Base-by-base conservation (phyloP, 1,140 invertebrate genomes). In the Zaprionus ornatus region DNA sequence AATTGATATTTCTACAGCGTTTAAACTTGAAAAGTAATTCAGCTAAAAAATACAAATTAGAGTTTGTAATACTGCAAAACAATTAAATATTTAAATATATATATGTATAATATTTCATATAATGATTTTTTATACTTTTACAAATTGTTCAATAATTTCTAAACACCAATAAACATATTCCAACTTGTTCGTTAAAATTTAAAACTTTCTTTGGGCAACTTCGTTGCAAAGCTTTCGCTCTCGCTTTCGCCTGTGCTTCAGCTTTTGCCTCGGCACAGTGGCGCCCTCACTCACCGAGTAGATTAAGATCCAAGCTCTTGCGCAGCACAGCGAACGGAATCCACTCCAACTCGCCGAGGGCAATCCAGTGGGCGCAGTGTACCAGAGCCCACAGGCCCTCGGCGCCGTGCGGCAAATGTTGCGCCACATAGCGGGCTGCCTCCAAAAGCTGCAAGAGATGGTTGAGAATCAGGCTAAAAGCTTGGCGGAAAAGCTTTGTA, bases 311-410 rank as follows among this genome's bases (percentile, higher is more conserved):
- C 88, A 95, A 94, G 29, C 96, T 95, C 85, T 95, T 94, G 81
- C 95, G 95, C 79, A 96, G 95, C 62, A 96, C 95, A 3, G 94
- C 94, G 75, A 95, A 95, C 45, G 97, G 96, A 64, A 97, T 95
- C 96, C 96, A 97, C 93, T 98, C 98, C 65, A 98, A 95, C 93
- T 98, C 97, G 1, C 97, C 97, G 57, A 97, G 95, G 19, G 96
- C 96, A 79, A 97, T 96, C 95, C 97, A 97, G 25, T 97, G 96
- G 60, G 97, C 97, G 81, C 97, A 97, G 93, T 98, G 98, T 7
- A 99, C 95, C 40, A 99, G 93, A 13, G 96, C 97, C 97, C 97
- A 98, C 37, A 99, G 94, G 76, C 96, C 96, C 78, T 95, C 94
- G 42, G 96, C 95, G 91, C 95, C 96, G 93, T 96, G 95, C 69